phyloP scores from a whole-genome alignment of 1,140 invertebrate genomes.

The Diachasmimorpha longicaudata region DNA sequence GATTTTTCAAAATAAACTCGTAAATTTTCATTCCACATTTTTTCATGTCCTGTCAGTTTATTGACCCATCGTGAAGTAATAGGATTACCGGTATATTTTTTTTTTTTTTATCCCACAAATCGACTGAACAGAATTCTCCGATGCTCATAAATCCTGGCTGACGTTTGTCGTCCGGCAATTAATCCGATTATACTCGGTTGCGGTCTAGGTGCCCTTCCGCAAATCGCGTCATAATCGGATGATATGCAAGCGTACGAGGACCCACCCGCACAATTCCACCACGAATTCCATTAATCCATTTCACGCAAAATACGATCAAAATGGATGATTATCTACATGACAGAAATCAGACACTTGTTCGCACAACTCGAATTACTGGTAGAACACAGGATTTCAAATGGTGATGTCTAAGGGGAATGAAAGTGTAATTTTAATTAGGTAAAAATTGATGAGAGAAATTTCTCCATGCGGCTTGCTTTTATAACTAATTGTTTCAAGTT shows the following conservation, averaged over 20 bases:
- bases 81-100: too few species aligned
- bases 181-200: constrained; percentile 25
- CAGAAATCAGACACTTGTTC: neutral
- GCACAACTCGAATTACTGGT: neutral
- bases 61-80: too few species aligned
- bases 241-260: constrained; percentile 19
- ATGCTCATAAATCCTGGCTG: constrained; percentile 20
- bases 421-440: too few species aligned
- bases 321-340: constrained; percentile 15
- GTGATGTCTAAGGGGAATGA: too few species aligned
- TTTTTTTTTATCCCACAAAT: neutral
- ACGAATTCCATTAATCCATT: constrained; percentile 27
- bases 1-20: too few species aligned
- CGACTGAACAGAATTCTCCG: neutral
- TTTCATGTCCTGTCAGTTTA: too few species aligned
- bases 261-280: neutral
- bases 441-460: too few species aligned
- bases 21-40: too few species aligned
- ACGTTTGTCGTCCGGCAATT: constrained; percentile 28
- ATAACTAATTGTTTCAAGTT: too few species aligned
- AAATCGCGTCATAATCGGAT: constrained; percentile 29
- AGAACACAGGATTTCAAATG: too few species aligned
- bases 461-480: too few species aligned
- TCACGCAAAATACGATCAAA: constrained; percentile 7
- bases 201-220: constrained; percentile 25